Percentiles rank a stretch among this genome's conserved stretches.
These are phyloP conservation scores for Philereme transversata DNA, from an alignment of 2,888 invertebrate genomes.

Conservation along the genomic window DNA sequence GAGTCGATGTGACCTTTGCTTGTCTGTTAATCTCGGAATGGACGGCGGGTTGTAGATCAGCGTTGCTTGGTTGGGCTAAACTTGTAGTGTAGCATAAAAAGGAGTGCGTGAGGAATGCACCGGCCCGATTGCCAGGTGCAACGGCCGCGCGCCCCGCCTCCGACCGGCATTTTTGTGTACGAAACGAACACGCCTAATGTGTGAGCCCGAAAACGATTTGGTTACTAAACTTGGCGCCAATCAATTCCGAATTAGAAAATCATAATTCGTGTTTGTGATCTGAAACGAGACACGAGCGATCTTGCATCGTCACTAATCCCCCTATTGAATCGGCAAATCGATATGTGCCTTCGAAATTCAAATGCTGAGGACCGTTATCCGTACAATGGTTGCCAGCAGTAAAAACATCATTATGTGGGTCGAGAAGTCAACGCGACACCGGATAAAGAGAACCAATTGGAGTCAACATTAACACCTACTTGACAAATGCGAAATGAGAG, in stretches of 20 bases:
- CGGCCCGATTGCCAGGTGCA: constrained; percentile 78
- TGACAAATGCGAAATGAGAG: constrained; percentile 50
- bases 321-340: constrained; percentile 49
- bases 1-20: constrained; percentile 52
- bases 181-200: constrained; percentile 64
- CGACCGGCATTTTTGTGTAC: constrained; percentile 75
- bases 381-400: constrained; percentile 68
- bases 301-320: constrained; percentile 45
- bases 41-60: constrained; percentile 51
- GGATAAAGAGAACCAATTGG: constrained; percentile 70
- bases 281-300: constrained; percentile 29
- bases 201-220: constrained; percentile 61
- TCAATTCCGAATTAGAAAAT: constrained; percentile 32
- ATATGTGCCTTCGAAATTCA: constrained; percentile 56
- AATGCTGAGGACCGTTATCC: constrained; percentile 69
- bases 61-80: constrained; percentile 64
- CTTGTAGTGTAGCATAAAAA: constrained; percentile 76
- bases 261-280: constrained; percentile 24
- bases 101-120: constrained; percentile 82
- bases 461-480: constrained; percentile 63
- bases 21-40: constrained; percentile 46
- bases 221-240: constrained; percentile 56
- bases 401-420: constrained; percentile 76
- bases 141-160: constrained; percentile 75
- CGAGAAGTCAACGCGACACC: constrained; percentile 68